Evolutionary conservation across 2,888 invertebrate species (phyloP), one percentile per base, ranked within the genome.

Genomic region (Drosophila gaucha): DNA sequence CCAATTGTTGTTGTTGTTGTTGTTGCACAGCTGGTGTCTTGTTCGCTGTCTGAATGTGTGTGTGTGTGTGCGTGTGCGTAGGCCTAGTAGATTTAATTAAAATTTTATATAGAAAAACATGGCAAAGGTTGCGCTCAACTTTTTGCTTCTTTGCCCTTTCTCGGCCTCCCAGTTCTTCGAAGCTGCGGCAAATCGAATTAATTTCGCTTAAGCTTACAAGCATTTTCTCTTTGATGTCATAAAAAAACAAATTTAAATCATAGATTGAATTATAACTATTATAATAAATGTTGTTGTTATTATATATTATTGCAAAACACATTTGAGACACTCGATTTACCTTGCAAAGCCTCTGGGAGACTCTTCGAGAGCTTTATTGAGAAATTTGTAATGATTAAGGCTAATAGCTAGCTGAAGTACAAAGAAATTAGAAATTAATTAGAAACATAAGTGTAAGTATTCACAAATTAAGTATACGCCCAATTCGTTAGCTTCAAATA

Each of bases 71-170:
- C 24, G 43, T 50, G 31, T 64, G 59, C 59, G 59, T 69, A 67
- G 73, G 83, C 86, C 70, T 83, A 73, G 57, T 69, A 72, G 72
- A 82, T 82, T 82, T 87, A 82, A 82, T 82, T 82, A 85, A 82
- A 87, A 82, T 75, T 78, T 50, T 80, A 57, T 77, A 60, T 30
- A 47, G 41, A 60, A 57, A 57, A 66, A 35, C 67, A 56, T 64
- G 59, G 52, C 60, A 72, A 73, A 73, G 67, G 73, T 57, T 66
- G 56, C 35, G 72, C 59, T 59, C 35, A 60, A 71, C 56, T 59
- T 68, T 67, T 47, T 62, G 44, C 41, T 38, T 46, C 71, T 64
- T 33, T 30, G 16, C 12, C 22, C 12, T 9, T 9, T 18, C 12
- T 4, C 2, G 3, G n/a, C 1, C 6, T 6, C 2, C 9, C 20